Percentiles rank a stretch among this genome's conserved stretches.
These are phyloP conservation scores for Yponomeuta sedellus DNA, from an alignment of 2,888 invertebrate species.

Conservation along the genomic window DNA sequence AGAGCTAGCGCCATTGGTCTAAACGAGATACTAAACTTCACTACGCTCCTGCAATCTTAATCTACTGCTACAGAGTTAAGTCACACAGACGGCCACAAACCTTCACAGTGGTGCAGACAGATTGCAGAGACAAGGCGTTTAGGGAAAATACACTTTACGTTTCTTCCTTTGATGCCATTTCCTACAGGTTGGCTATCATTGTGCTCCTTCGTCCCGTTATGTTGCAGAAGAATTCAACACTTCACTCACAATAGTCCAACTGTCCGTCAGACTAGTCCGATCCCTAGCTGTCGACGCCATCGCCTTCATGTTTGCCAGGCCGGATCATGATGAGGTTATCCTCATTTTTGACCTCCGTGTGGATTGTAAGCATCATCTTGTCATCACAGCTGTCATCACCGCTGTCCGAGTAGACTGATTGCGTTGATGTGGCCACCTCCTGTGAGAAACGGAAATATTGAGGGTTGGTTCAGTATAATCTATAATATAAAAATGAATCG, in stretches of 20 bases:
- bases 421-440: slow-evolving; percentile 85
- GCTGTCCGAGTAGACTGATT: slow-evolving; percentile 82
- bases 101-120: no score
- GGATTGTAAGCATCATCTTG: slow-evolving; percentile 85
- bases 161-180: no score
- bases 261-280: background rate
- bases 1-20: no score
- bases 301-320: slow-evolving; percentile 52
- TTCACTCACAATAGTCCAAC: background rate
- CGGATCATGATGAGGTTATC: slow-evolving; percentile 60
- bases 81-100: no score
- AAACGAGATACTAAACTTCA: no score
- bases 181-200: no score
- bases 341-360: slow-evolving; percentile 76
- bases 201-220: no score
- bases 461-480: background rate
- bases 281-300: slow-evolving; percentile 36
- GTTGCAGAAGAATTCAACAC: background rate
- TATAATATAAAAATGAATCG: no score
- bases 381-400: slow-evolving; percentile 83
- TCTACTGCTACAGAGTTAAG: no score
- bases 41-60: no score
- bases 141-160: no score
- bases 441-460: slow-evolving; percentile 37
- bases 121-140: no score